Base-by-base conservation (phyloP, 1,140 invertebrate genomes). In the Scaptodrosophila lebanonensis region DNA sequence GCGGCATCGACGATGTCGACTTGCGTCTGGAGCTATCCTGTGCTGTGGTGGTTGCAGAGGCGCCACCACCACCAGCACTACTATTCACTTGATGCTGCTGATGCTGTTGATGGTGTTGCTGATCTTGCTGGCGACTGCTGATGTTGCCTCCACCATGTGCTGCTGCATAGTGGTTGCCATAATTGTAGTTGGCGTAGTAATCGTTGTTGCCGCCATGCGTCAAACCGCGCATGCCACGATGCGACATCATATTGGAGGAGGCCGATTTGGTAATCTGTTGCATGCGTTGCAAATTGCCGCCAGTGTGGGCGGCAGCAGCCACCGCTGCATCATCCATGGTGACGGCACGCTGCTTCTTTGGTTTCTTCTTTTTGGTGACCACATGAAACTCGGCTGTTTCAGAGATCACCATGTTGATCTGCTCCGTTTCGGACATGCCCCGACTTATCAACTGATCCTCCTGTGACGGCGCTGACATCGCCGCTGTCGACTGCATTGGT, bases 301-400 rank as follows among this genome's bases (percentile, higher is more conserved):
- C 68, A 0, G 72, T 50, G 8, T 48, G 38, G 4, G 75, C 68
- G 1, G 75, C 75, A 0, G 72, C 72, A 0, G 65, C 66, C 2
- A 75, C 76, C 0, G 76, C 62, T 0, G 76, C 76, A 44, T 83
- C 87, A 38, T 84, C 88, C 73, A 61, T 83, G 20, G 73, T 67
- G 8, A 86, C 88, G 4, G 86, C 88, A 1, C 89, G 88, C 16
- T 90, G 90, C 66, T 92, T 92, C 85, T 93, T 93, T 65, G 90
- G 90, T 57, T 92, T 91, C 70, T 92, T 92, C 75, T 92, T 92
- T 56, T 92, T 93, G 1, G 91, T 92, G 9, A 93, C 92, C 18
- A 92, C 90, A 62, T 91, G 88, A 71, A 92, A 93, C 36, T 93
- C 92, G 0, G 88, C 86, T 5, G 86, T 86, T 64, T 89, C 88